These are phyloP conservation scores for Pavo muticus DNA, from an alignment of 2,113 vertebrate species.

Conservation along the genomic window DNA sequence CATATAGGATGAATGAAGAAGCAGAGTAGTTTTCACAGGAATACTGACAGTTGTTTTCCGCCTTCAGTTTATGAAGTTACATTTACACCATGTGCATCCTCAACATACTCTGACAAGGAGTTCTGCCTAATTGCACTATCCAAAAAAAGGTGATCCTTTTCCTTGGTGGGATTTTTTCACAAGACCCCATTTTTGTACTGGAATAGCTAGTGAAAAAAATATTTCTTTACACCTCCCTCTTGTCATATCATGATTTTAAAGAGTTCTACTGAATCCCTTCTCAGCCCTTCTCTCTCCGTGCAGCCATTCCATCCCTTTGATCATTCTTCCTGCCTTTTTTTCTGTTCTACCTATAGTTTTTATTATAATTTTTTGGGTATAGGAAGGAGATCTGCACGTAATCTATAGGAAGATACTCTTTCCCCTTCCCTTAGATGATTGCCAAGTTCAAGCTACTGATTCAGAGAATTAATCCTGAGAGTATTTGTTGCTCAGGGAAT, in stretches of 20 bases:
- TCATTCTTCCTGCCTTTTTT: neutral
- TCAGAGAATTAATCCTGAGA: neutral
- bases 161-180: neutral
- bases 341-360: neutral
- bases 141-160: neutral
- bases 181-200: neutral
- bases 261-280: neutral
- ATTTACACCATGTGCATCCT: neutral
- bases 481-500: neutral
- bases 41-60: neutral
- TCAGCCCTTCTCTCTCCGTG: neutral
- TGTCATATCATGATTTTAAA: neutral
- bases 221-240: neutral
- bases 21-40: neutral
- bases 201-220: neutral
- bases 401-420: neutral
- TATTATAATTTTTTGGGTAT: neutral
- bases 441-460: neutral
- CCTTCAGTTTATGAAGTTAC: neutral
- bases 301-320: neutral
- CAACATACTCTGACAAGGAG: fast-evolving
- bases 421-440: neutral
- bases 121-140: neutral
- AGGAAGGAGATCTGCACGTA: neutral
- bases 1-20: neutral